A percentile compares a stretch with the other conserved stretches of the same genome.
Evolutionary conservation across 1,140 invertebrate genomes (phyloP).

Genomic region (Drosophila micromelanica): DNA sequence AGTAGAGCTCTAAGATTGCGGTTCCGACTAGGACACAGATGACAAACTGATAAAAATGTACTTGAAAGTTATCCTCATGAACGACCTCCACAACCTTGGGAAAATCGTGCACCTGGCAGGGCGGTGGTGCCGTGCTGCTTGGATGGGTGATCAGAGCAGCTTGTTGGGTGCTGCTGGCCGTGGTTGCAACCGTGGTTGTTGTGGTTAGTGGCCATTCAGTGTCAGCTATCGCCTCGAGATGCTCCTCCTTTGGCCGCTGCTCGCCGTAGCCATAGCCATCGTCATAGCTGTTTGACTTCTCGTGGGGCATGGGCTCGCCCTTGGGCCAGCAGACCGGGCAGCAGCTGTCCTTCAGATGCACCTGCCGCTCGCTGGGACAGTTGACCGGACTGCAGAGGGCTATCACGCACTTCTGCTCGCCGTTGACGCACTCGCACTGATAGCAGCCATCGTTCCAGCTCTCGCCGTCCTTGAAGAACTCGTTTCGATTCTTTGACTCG

Average conservation of each 20-base stretch:
- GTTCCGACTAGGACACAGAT: constrained; percentile 24
- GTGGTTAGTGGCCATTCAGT: constrained; percentile 13
- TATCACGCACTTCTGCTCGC: constrained; percentile 67
- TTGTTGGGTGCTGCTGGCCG: constrained; percentile 2
- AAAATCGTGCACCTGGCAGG: constrained; percentile 41
- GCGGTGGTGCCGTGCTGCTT: constrained; percentile 15
- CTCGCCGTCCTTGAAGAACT: constrained; percentile 68
- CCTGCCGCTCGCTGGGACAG: constrained; percentile 72
- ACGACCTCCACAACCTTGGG: constrained; percentile 59
- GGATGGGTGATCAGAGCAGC: not conserved
- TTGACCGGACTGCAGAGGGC: constrained; percentile 63
- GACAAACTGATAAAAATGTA: constrained; percentile 8
- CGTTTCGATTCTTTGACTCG: constrained; percentile 64
- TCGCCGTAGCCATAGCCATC: constrained; percentile 43
- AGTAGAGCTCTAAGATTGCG: constrained; percentile 7
- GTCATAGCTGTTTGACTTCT: constrained; percentile 27
- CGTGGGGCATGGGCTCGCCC: constrained; percentile 64
- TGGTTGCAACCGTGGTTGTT: constrained; percentile 14
- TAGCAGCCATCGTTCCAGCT: constrained; percentile 73
- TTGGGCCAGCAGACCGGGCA: constrained; percentile 79
- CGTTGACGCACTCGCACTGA: constrained; percentile 70
- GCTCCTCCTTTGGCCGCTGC: constrained; percentile 2
- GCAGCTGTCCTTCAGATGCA: constrained; percentile 64
- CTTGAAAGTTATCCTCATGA: not conserved
- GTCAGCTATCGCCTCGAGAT: constrained; percentile 5